A percentile compares a stretch with the other conserved stretches of the same genome.
phyloP scores from a whole-genome alignment of 2,113 vertebrate species.

The Prionailurus viverrinus region DNA sequence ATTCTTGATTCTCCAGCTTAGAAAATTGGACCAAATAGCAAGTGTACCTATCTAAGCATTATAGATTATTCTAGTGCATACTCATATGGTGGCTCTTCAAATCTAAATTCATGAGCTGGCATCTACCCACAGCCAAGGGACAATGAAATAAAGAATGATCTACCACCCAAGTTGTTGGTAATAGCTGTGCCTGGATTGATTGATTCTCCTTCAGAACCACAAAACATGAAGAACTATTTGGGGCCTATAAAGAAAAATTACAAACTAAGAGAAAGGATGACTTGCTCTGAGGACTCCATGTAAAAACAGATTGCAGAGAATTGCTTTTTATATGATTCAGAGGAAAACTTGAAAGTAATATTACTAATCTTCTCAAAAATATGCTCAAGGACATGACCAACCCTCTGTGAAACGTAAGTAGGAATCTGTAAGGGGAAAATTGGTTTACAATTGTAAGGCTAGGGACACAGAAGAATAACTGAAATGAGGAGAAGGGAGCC shows the following conservation, averaged over 20 bases:
- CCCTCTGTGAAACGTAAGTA: background rate
- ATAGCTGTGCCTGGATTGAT: background rate
- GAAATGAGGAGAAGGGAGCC: background rate
- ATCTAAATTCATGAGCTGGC: background rate
- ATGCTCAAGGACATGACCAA: background rate
- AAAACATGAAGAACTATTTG: background rate
- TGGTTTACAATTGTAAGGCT: background rate
- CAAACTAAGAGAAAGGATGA: slow-evolving; percentile 12
- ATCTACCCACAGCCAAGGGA: background rate
- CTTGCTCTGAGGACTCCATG: background rate
- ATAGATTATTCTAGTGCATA: background rate
- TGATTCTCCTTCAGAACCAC: background rate
- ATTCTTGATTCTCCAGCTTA: slow-evolving; percentile 27
- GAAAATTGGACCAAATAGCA: slow-evolving; percentile 5
- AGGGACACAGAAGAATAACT: background rate
- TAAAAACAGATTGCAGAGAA: slow-evolving; percentile 17
- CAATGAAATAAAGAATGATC: background rate
- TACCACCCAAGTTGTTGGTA: background rate
- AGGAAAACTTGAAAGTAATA: slow-evolving; percentile 29
- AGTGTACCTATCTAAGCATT: background rate
- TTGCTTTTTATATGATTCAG: background rate
- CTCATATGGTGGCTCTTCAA: background rate
- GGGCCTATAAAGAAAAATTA: slow-evolving; percentile 13
- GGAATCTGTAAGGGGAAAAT: background rate
- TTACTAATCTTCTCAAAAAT: slow-evolving; percentile 33